Percentiles rank a stretch among this genome's conserved stretches.
These are phyloP conservation scores for Drosophila setifemur DNA, from an alignment of 1,140 invertebrate species.

Conservation along the genomic window DNA sequence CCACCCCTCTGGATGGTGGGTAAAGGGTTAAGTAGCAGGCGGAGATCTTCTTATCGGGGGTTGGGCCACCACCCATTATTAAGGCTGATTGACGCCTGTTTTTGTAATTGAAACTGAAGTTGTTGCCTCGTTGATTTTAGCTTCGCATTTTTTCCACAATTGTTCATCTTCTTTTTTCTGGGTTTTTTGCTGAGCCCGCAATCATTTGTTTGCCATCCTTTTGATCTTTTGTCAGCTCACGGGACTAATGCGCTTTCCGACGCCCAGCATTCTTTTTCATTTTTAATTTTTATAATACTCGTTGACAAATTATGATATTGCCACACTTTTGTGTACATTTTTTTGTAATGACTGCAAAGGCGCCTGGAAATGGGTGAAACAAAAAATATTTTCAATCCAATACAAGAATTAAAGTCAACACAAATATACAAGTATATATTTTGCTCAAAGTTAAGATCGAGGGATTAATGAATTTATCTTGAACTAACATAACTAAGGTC, in stretches of 20 bases:
- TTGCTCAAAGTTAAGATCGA: no score
- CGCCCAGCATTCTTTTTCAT: constrained; percentile 11
- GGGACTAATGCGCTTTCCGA: constrained; percentile 35
- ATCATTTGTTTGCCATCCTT: constrained; percentile 77
- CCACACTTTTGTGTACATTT: constrained; percentile 39
- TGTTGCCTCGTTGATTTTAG: constrained; percentile 56
- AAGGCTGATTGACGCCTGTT: constrained; percentile 78
- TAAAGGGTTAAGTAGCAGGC: constrained; percentile 74
- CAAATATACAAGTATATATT: no score
- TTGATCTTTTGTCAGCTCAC: constrained; percentile 68
- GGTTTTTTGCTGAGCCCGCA: constrained; percentile 44
- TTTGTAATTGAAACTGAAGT: constrained; percentile 80
- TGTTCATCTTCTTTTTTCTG: constrained; percentile 46
- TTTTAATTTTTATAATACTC: constrained; percentile 73
- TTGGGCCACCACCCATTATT: constrained; percentile 73
- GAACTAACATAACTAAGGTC: no score
- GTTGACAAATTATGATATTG: constrained; percentile 63
- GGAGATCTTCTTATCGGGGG: constrained; percentile 30
- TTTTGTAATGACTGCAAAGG: no score
- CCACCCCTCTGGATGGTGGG: constrained; percentile 35
- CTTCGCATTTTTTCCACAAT: constrained; percentile 40
- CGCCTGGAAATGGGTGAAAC: neutral
- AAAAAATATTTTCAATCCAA: no score
- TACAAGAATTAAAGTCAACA: no score
- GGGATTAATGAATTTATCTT: no score